A percentile compares a stretch with the other conserved stretches of the same genome.
Conservation (phyloP, 2,797 vertebrate genomes). For the Salmo trutta region DNA sequence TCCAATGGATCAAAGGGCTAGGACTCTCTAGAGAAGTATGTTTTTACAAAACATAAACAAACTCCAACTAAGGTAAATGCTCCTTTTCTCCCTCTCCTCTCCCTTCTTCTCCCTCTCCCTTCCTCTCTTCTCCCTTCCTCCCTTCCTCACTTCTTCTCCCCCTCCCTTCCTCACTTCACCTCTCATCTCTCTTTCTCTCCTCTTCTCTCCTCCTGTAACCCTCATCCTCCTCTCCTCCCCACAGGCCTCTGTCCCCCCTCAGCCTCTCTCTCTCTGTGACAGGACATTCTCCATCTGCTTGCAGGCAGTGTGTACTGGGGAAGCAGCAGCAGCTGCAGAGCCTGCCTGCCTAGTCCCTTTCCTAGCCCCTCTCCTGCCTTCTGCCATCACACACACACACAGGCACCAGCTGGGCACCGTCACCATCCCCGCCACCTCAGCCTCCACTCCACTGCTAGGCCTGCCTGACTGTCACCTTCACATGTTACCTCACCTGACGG, state of each 20-base stretch:
- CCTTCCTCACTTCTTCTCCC: too few relatives aligned
- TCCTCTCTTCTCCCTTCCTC: too few relatives aligned
- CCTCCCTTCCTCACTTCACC: too few relatives aligned
- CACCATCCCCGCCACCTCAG: constrained; percentile 34
- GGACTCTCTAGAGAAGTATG: neutral
- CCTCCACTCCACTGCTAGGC: constrained; percentile 29
- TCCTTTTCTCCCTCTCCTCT: neutral
- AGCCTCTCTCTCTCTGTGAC: neutral
- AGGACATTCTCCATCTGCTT: constrained; percentile 19
- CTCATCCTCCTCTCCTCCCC: neutral
- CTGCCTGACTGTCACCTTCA: neutral
- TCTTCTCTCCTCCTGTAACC: neutral
- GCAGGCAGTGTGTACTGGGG: constrained; percentile 5
- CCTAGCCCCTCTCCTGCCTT: constrained; percentile 2
- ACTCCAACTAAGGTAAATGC: neutral
- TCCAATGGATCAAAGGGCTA: neutral
- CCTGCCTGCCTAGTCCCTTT: constrained; percentile 6
- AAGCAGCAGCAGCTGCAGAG: constrained; percentile 44
- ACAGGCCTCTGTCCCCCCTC: constrained; percentile 2
- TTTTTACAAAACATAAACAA: neutral
- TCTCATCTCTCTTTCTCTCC: too few relatives aligned
- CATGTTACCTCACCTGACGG: neutral
- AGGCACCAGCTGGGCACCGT: constrained; percentile 50
- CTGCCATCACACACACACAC: constrained; percentile 25
- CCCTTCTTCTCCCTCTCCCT: neutral